phyloP scores from a whole-genome alignment of 2,797 vertebrate genomes.

The Mormyrops boulengeri region DNA sequence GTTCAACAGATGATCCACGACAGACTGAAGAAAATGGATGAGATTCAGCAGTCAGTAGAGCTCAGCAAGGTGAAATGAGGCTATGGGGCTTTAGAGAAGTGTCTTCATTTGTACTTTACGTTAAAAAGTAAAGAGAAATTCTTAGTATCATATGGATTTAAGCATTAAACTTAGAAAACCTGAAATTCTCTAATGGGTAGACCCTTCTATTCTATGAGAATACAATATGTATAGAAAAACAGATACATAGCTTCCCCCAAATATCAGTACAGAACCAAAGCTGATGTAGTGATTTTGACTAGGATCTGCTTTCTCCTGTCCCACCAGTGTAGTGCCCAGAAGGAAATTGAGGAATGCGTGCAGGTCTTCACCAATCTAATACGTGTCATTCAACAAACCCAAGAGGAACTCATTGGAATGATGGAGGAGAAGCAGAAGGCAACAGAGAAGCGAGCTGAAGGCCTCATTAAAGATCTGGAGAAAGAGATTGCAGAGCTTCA shows the following conservation, averaged over 20 bases:
- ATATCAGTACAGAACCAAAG: neutral
- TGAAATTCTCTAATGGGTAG: neutral
- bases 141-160: neutral
- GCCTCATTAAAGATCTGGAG: slow-evolving; percentile 54
- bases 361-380: slow-evolving; percentile 60
- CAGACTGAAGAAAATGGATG: slow-evolving; percentile 59
- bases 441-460: slow-evolving; percentile 51
- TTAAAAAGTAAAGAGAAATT: neutral
- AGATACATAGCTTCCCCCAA: neutral
- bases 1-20: slow-evolving; percentile 70
- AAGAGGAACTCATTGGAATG: slow-evolving; percentile 56
- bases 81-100: neutral
- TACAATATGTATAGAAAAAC: neutral
- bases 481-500: slow-evolving; percentile 38
- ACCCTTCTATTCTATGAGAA: neutral
- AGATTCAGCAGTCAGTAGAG: slow-evolving; percentile 57
- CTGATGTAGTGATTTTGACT: neutral
- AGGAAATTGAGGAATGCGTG: slow-evolving; percentile 57
- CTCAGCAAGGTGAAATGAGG: slow-evolving; percentile 58
- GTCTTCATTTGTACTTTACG: neutral
- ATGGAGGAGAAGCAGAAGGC: slow-evolving; percentile 54
- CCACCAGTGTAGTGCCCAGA: slow-evolving; percentile 53
- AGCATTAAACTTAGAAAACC: neutral
- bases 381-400: slow-evolving; percentile 56
- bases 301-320: neutral